These are phyloP conservation scores for Dermatemys mawii DNA, from an alignment of 2,113 vertebrate species.

Conservation along the genomic window DNA sequence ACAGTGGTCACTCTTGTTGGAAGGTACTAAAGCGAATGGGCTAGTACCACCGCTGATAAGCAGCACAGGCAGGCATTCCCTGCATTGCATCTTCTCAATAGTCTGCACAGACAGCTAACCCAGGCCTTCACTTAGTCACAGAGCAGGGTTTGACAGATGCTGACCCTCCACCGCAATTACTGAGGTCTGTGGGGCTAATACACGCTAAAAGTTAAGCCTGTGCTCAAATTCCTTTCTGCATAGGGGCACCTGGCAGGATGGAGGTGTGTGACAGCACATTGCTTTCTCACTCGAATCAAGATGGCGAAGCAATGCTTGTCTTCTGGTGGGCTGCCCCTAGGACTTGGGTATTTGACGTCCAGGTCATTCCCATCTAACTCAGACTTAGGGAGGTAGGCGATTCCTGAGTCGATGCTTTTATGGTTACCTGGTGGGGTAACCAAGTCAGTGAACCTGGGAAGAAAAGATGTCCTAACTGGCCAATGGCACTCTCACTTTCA, in stretches of 20 bases:
- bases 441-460: constrained; percentile 82
- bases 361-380: constrained; percentile 85
- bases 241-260: too few relatives aligned
- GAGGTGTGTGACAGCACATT: too few relatives aligned
- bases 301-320: constrained; percentile 82
- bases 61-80: background rate
- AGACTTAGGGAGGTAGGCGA: constrained; percentile 79
- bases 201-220: too few relatives aligned
- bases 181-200: constrained; percentile 7
- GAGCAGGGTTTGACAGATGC: background rate
- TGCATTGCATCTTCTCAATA: background rate
- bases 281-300: constrained; percentile 77
- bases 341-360: constrained; percentile 87
- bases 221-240: too few relatives aligned
- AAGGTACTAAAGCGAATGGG: too few relatives aligned
- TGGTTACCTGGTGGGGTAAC: constrained; percentile 75
- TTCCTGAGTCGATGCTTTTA: constrained; percentile 75
- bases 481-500: too few relatives aligned
- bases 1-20: background rate
- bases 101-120: background rate
- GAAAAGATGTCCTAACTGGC: background rate
- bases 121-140: background rate
- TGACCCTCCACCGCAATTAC: background rate
- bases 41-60: background rate
- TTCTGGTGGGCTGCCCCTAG: constrained; percentile 80